Percentiles rank a stretch among this genome's conserved stretches.
phyloP scores from a whole-genome alignment of 2,113 vertebrate genomes.

The Aspidoscelis tigris region DNA sequence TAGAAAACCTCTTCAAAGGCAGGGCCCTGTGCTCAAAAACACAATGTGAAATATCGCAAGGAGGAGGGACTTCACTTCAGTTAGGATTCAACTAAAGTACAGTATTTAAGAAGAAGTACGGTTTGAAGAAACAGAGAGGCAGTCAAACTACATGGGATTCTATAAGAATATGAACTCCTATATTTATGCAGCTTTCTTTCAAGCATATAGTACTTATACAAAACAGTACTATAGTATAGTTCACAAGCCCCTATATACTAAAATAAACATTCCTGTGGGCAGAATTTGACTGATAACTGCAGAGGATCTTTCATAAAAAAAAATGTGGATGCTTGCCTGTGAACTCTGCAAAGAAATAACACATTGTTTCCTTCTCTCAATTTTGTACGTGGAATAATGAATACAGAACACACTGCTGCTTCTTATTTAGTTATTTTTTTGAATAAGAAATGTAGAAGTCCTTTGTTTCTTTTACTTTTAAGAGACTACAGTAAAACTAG shows the following conservation, averaged over 20 bases:
- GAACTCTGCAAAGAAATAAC: neutral
- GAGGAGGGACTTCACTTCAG: neutral
- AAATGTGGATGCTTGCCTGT: neutral
- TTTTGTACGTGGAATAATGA: neutral
- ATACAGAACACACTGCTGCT: neutral
- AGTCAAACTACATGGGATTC: neutral
- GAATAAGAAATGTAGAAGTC: neutral
- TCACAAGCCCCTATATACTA: neutral
- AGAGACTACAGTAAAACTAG: conserved; percentile 19
- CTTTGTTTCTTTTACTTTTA: neutral
- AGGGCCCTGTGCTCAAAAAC: neutral
- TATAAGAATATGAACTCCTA: neutral
- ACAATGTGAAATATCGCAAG: neutral
- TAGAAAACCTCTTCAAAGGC: neutral
- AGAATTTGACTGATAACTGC: neutral
- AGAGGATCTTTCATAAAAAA: neutral
- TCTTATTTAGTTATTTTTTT: neutral
- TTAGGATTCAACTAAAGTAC: neutral
- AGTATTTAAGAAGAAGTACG: neutral
- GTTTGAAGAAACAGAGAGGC: neutral
- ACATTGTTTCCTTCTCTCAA: neutral
- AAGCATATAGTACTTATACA: too few species aligned
- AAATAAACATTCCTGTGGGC: conserved; percentile 7
- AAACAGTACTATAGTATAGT: too few species aligned
- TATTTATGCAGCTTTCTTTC: neutral